Conservation (phyloP, 37 sponge, comb jelly and placozoan genomes). For the Dysidea cf. avara region DNA sequence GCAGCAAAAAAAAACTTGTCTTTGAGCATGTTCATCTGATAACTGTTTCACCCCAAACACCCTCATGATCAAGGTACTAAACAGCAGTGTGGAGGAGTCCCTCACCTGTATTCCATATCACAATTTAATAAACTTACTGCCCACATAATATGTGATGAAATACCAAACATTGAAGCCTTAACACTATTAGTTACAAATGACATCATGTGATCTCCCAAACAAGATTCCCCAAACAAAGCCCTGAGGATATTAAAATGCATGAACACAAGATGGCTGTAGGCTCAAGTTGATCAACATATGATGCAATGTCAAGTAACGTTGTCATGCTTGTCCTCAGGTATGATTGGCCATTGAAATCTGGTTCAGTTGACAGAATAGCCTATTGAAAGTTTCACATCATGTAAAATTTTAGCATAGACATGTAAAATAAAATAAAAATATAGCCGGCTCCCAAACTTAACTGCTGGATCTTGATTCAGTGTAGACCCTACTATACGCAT, state of each 20-base stretch:
- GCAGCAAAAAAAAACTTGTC: too few species aligned
- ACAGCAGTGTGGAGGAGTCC: constrained; percentile 81
- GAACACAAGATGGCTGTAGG: constrained; percentile 61
- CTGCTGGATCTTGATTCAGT: too few species aligned
- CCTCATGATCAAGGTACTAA: constrained; percentile 63
- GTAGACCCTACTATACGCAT: too few species aligned
- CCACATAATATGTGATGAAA: constrained; percentile 65
- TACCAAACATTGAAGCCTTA: constrained; percentile 65
- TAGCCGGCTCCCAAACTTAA: too few species aligned
- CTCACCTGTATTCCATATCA: constrained; percentile 77
- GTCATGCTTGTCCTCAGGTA: constrained; percentile 32
- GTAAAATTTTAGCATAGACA: too few species aligned
- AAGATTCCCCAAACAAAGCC: constrained; percentile 73
- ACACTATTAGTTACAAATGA: constrained; percentile 67
- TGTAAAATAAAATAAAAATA: too few species aligned
- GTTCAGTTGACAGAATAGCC: constrained; percentile 59
- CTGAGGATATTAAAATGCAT: constrained; percentile 84
- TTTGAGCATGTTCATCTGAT: constrained; percentile 70
- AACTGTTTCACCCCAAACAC: constrained; percentile 86
- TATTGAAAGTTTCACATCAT: constrained; percentile 10
- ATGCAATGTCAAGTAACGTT: constrained; percentile 18
- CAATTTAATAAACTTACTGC: constrained; percentile 77
- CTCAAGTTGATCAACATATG: too few species aligned
- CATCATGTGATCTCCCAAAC: constrained; percentile 60
- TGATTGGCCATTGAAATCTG: constrained; percentile 1